A percentile compares a stretch with the other conserved stretches of the same genome.
These are phyloP conservation scores for Drosophila serrata DNA, from an alignment of 1,140 invertebrate genomes.

Conservation along the genomic window DNA sequence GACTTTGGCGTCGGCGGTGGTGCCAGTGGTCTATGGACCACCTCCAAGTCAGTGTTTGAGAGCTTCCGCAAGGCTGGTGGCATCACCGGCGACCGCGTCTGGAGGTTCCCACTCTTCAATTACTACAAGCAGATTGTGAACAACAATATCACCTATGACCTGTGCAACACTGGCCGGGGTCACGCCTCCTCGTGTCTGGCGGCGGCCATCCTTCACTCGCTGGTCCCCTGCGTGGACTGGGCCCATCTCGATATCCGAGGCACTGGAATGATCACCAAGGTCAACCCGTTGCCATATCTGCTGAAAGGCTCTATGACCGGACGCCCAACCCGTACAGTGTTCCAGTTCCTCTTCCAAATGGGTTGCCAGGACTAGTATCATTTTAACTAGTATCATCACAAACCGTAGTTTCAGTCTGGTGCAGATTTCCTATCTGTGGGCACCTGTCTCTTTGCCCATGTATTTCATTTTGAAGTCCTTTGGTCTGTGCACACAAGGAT, in stretches of 20 bases:
- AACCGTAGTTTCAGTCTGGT: not conserved
- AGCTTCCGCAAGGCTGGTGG: constrained; percentile 88
- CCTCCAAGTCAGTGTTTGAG: constrained; percentile 88
- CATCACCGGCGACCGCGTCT: constrained; percentile 93
- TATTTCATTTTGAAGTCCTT: not conserved
- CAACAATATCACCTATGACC: constrained; percentile 85
- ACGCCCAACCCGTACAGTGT: constrained; percentile 88
- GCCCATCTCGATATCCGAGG: constrained; percentile 90
- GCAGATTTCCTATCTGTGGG: not conserved
- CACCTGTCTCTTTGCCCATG: constrained; percentile 1
- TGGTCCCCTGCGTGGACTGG: constrained; percentile 88
- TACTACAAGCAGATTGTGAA: constrained; percentile 90
- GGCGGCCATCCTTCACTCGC: constrained; percentile 88
- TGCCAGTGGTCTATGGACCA: constrained; percentile 92
- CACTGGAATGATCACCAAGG: constrained; percentile 87
- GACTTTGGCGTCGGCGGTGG: constrained; percentile 89
- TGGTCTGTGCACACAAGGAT: not conserved
- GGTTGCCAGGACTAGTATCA: constrained; percentile 73
- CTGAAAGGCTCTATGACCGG: constrained; percentile 87
- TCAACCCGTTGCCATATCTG: constrained; percentile 88
- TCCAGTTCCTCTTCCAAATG: constrained; percentile 87
- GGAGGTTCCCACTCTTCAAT: constrained; percentile 95
- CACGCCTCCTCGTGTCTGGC: constrained; percentile 88
- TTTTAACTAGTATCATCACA: not conserved
- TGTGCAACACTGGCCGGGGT: constrained; percentile 88